Evolutionary conservation across 1,140 invertebrate species (phyloP).

Genomic region (Drosophila santomea): DNA sequence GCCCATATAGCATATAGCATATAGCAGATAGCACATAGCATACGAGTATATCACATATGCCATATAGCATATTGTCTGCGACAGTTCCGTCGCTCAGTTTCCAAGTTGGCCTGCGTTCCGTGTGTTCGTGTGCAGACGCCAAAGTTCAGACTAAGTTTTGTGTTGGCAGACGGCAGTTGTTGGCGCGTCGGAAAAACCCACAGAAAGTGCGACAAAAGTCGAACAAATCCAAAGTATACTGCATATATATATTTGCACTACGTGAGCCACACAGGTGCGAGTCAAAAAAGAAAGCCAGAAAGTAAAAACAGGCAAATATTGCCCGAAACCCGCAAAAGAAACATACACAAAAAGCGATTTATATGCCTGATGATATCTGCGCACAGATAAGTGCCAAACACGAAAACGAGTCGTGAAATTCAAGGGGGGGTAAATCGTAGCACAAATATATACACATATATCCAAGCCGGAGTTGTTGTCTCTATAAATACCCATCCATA

Average conservation of each 20-base stretch:
- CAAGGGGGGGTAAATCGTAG: conserved; percentile 16
- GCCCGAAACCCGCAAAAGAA: conserved; percentile 17
- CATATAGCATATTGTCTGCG: conserved; percentile 28
- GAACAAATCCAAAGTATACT: conserved; percentile 3
- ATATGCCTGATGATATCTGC: conserved; percentile 45
- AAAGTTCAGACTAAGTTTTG: conserved; percentile 77
- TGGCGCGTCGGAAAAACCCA: conserved; percentile 63
- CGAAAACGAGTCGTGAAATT: conserved; percentile 41
- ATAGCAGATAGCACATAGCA: conserved; percentile 6
- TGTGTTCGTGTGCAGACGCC: conserved; percentile 45
- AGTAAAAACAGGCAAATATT: conserved; percentile 7
- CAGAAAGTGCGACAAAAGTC: conserved; percentile 50
- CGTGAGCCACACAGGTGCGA: conserved; percentile 36
- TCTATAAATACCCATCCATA: conserved; percentile 68
- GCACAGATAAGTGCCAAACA: conserved; percentile 67
- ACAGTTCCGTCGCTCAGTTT: conserved; percentile 22
- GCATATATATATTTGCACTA: conserved; percentile 24
- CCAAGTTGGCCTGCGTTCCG: conserved; percentile 21
- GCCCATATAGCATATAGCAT: conserved; percentile 2
- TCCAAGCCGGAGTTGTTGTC: conserved; percentile 35
- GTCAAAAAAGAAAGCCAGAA: conserved; percentile 29
- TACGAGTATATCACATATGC: too few species aligned
- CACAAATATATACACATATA: conserved; percentile 8
- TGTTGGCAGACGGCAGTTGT: conserved; percentile 63
- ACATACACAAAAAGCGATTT: conserved; percentile 60